These are phyloP conservation scores for Anneissia japonica DNA, from an alignment of 35 echinoderm and acorn worm species.

Conservation along the genomic window DNA sequence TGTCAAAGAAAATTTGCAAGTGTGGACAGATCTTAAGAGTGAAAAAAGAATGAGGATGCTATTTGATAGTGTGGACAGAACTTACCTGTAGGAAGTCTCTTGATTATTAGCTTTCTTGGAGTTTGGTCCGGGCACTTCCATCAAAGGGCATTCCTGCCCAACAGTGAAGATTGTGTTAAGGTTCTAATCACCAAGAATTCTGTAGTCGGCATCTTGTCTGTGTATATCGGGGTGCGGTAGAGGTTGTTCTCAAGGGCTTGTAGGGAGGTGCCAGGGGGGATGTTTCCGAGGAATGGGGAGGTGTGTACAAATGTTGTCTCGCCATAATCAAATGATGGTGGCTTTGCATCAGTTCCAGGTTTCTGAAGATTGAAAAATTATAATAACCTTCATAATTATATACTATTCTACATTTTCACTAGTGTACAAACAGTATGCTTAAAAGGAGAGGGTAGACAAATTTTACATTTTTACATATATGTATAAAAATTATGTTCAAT, in stretches of 20 bases:
- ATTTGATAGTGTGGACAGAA: too few species aligned
- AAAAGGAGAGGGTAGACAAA: too few species aligned
- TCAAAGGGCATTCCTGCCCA: slow-evolving; percentile 76
- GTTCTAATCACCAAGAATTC: slow-evolving; percentile 87
- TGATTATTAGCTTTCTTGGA: slow-evolving; percentile 98
- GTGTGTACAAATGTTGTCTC: slow-evolving; percentile 83
- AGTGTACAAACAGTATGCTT: too few species aligned
- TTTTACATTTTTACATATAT: too few species aligned
- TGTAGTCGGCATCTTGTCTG: slow-evolving; percentile 66
- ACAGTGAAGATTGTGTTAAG: slow-evolving; percentile 68
- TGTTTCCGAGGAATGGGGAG: slow-evolving; percentile 85
- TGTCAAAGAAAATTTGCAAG: too few species aligned
- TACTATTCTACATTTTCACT: too few species aligned
- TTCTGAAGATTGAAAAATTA: slow-evolving; percentile 65
- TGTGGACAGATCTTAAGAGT: too few species aligned
- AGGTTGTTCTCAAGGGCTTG: slow-evolving; percentile 95
- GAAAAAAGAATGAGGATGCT: too few species aligned
- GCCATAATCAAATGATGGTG: slow-evolving; percentile 67
- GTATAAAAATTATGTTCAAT: too few species aligned
- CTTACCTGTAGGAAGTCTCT: slow-evolving; percentile 95
- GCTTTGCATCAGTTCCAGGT: slow-evolving; percentile 72
- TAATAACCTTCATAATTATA: too few species aligned
- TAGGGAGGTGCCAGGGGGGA: slow-evolving; percentile 71
- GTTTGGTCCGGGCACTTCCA: slow-evolving; percentile 95
- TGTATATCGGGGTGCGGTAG: slow-evolving; percentile 74